Conservation (phyloP, 2,888 invertebrate species). For the Muscina levida region DNA sequence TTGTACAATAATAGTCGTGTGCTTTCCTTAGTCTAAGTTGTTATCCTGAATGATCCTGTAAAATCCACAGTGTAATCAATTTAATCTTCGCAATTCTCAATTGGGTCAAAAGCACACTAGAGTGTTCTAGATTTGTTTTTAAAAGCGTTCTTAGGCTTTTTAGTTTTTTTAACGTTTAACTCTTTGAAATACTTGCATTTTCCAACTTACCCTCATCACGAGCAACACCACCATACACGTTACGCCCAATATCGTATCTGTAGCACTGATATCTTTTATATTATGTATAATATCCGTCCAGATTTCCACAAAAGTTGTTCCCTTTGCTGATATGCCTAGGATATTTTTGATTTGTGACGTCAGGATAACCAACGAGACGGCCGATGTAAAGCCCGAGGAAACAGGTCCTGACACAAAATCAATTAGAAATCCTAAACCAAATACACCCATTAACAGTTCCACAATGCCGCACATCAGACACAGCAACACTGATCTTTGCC, state of each 20-base stretch:
- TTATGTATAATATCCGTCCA: constrained; percentile 87
- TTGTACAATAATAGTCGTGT: too few species aligned
- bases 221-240: constrained; percentile 88
- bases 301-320: constrained; percentile 89
- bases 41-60: too few species aligned
- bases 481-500: constrained; percentile 85
- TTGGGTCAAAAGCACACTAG: too few species aligned
- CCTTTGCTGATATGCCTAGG: constrained; percentile 86
- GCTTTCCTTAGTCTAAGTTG: too few species aligned
- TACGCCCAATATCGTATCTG: constrained; percentile 89
- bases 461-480: constrained; percentile 88
- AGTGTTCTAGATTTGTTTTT: too few species aligned
- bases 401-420: constrained; percentile 95
- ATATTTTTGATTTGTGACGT: constrained; percentile 93
- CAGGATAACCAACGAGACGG: constrained; percentile 92
- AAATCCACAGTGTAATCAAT: too few species aligned
- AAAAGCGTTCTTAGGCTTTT: too few species aligned
- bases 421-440: constrained; percentile 92
- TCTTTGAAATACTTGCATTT: too few species aligned
- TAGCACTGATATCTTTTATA: constrained; percentile 84
- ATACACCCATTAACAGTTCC: constrained; percentile 89
- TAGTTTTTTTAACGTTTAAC: too few species aligned
- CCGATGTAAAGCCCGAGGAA: constrained; percentile 93
- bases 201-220: constrained; percentile 84
- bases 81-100: too few species aligned